Evolutionary conservation across 2,888 invertebrate species (phyloP), one percentile per base, ranked within the genome.

Genomic region (Linyphia triangularis): DNA sequence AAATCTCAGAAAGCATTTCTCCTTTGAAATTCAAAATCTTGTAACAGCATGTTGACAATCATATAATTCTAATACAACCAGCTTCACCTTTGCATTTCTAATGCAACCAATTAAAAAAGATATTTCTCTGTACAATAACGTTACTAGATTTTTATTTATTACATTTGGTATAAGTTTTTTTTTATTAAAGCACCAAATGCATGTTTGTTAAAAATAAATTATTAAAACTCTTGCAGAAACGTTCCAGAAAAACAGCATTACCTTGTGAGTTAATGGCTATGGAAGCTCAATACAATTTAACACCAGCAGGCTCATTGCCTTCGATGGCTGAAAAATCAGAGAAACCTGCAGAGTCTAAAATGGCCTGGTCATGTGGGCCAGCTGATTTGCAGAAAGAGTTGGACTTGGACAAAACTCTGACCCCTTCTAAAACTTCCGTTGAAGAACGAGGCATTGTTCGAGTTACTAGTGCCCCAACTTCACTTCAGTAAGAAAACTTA

Each of bases 391-490:
- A 89, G 28, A 43, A 84, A 40, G 84, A 89, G 28, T 24, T 89
- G 22, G 84, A 84, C 10, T 26, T 88, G 28, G 88, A 89, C 43
- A 84, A 83, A 73, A 79, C 70, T 19, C 26, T 79, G 0, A 84
- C 82, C 7, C 30, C 67, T 5, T 69, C 86, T 30, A 51, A 72
- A 4, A 79, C 10, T 33, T 13, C 77, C 10, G 88, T 85, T 10
- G 81, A 75, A 63, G 78, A 89, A 13, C 83, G 75, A 5, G 85
- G 90, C 0, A 90, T 91, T n/a, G 91, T 91, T 37, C 94, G 94
- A 93, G 94, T 96, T 82, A 96, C 96, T 90, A 96, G 96, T 92
- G 96, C 96, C 63, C 96, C 96, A 5, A 96, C 96, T 90, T 95
- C 96, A 91, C 94, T 96, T 90, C 95, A 95, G 96, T 96, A 93